Conservation (phyloP, 2,888 invertebrate species). For the Bhutanitis thaidina region DNA sequence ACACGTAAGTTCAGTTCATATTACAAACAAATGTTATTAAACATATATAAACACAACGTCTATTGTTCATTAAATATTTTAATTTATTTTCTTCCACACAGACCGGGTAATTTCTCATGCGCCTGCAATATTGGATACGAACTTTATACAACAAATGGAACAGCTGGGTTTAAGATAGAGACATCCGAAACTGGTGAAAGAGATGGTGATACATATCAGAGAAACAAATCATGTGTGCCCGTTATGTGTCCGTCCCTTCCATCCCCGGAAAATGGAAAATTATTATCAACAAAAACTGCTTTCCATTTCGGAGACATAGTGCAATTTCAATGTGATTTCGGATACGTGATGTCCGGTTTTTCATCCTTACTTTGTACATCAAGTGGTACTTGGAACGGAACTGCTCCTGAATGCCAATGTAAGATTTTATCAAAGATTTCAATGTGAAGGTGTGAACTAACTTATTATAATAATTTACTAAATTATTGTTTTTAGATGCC, state of each 20-base stretch:
- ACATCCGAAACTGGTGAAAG: constrained; percentile 90
- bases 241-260: constrained; percentile 90
- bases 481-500: constrained; percentile 82
- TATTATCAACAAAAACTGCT: constrained; percentile 88
- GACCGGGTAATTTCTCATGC: constrained; percentile 92
- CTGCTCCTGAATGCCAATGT: constrained; percentile 96
- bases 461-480: background rate
- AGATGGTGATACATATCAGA: constrained; percentile 93
- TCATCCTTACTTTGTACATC: constrained; percentile 92
- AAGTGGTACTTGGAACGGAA: constrained; percentile 96
- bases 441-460: background rate
- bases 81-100: constrained; percentile 38
- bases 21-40: background rate
- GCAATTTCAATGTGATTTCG: constrained; percentile 96
- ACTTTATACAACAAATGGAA: constrained; percentile 92
- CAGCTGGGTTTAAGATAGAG: constrained; percentile 91
- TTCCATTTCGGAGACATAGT: constrained; percentile 95
- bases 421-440: constrained; percentile 53
- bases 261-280: constrained; percentile 91
- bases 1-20: constrained; percentile 72
- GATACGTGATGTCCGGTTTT: constrained; percentile 94
- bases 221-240: constrained; percentile 97
- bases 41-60: no score
- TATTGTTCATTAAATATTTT: background rate
- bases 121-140: constrained; percentile 95